Evolutionary conservation across 2,797 vertebrate species (phyloP).

Genomic region (Pipistrellus kuhlii): DNA sequence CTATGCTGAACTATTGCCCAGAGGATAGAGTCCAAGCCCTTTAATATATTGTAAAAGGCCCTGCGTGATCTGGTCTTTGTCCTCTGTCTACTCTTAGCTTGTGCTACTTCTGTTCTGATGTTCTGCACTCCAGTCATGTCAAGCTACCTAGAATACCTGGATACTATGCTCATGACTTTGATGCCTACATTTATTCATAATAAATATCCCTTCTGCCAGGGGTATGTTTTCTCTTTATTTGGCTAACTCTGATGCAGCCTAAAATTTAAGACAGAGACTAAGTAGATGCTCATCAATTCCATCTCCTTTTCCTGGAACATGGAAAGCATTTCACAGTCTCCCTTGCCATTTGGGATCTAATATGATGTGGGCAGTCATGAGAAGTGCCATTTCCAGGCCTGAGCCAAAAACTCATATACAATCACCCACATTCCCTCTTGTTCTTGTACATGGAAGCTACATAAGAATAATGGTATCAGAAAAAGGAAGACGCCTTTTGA

Average conservation of each 20-base stretch:
- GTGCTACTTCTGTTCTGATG: neutral
- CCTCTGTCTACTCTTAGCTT: neutral
- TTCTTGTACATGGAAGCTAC: neutral
- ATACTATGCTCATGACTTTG: neutral
- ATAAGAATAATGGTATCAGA: neutral
- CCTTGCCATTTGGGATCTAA: neutral
- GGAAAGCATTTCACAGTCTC: neutral
- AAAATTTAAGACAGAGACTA: neutral
- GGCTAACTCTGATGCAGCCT: neutral
- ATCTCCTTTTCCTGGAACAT: neutral
- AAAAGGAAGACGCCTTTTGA: neutral
- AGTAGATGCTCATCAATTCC: neutral
- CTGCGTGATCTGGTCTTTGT: neutral
- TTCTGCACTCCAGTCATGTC: neutral
- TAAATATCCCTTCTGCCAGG: neutral
- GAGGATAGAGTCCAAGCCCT: neutral
- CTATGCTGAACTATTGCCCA: neutral
- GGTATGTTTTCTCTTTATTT: neutral
- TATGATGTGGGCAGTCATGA: neutral
- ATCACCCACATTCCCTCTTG: neutral
- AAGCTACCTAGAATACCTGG: neutral
- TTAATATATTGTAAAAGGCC: neutral
- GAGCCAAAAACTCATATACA: neutral
- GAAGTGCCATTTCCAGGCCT: neutral
- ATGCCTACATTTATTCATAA: neutral